A percentile compares a stretch with the other conserved stretches of the same genome.
Evolutionary conservation across 2,113 vertebrate species (phyloP).

Genomic region (Ailuropoda melanoleuca): DNA sequence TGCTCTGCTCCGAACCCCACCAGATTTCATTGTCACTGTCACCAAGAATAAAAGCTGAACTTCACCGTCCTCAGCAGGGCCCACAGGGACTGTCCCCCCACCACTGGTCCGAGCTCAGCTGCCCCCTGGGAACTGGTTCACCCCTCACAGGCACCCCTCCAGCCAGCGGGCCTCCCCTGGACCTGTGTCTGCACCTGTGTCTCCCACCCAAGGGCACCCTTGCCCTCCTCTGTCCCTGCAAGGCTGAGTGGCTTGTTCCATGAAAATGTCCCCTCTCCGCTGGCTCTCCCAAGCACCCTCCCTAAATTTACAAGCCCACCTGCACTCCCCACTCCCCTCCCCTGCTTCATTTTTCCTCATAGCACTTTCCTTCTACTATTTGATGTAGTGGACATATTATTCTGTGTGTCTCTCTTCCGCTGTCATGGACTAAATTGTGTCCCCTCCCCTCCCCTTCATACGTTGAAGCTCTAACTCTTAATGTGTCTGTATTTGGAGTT

Average conservation of each 20-base stretch:
- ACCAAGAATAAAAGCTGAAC: background rate
- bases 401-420: background rate
- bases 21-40: background rate
- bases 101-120: fast-evolving
- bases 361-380: background rate
- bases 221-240: background rate
- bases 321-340: background rate
- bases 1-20: background rate
- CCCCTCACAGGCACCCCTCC: fast-evolving
- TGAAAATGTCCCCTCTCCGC: background rate
- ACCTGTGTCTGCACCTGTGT: background rate
- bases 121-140: background rate
- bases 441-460: too few species aligned
- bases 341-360: too few species aligned
- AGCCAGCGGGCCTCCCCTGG: background rate
- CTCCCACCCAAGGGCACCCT: background rate
- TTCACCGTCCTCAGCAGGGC: fast-evolving
- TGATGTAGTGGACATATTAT: too few species aligned
- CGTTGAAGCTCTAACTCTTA: background rate
- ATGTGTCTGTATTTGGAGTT: background rate
- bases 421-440: background rate
- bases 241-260: background rate
- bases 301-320: background rate
- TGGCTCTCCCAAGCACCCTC: background rate
- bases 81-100: background rate